Base-by-base conservation (phyloP, 2,113 vertebrate genomes). In the Girardinichthys multiradiatus region DNA sequence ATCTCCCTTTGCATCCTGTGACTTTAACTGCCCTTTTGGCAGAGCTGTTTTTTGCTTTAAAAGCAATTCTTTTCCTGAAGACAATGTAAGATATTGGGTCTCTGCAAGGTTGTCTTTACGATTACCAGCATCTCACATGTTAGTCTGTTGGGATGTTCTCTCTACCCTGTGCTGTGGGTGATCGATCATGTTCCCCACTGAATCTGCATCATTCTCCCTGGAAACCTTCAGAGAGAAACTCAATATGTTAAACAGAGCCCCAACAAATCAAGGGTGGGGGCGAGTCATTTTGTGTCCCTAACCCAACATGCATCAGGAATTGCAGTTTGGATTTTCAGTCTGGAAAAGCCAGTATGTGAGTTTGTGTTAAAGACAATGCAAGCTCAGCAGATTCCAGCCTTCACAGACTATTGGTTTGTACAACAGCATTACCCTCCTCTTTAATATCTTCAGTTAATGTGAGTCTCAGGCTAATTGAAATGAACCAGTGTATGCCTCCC, bases 381-480 rank as follows among this genome's bases (percentile, higher is more conserved):
- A 70, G 60, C 79, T 91, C 92, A 91, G 92, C 92, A 92, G 81
- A 90, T 85, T 88, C 77, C 60, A 73, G 72, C 64, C 72, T 90
- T 94, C 88, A 91, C 90, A 93, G 89, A 78, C 90, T 87, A 86
- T 90, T 93, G 85, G 86, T 72, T 86, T 88, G 82, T 76, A 83
- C 86, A 90, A 87, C 83, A 81, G 79, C 87, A 90, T 92, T 87
- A 84, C 85, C 76, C 81, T 86, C 83, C 82, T 76, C 85, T 90
- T 92, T 93, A 91, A 92, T 93, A 91, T 90, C 86, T 86, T 87
- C 84, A 79, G 72, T 91, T 92, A 93, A 93, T 92, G 89, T 24
- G 67, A 87, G 79, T 89, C 82, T 84, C 84, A 66, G 75, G 91
- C 89, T 94, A 93, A 93, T 93, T 94, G 92, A 93, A 93, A 93